These are phyloP conservation scores for Syngnathus rostellatus DNA, from an alignment of 2,797 vertebrate genomes.

Conservation along the genomic window DNA sequence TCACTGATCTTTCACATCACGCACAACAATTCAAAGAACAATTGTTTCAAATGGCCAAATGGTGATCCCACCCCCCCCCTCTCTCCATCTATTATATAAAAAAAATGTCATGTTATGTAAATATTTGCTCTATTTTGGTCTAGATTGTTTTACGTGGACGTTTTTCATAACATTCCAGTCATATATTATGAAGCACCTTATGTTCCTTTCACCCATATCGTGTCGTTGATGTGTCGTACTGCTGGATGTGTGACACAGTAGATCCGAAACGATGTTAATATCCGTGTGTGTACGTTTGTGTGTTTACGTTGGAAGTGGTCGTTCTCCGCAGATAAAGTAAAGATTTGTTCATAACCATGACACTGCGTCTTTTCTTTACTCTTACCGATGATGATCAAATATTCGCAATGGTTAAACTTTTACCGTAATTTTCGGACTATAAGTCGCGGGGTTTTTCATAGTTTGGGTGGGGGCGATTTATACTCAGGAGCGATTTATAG, in stretches of 20 bases:
- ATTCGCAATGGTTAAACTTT: no score
- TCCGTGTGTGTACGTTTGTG: conserved; percentile 12
- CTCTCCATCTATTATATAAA: conserved; percentile 37
- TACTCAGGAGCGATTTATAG: no score
- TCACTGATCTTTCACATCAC: conserved; percentile 81
- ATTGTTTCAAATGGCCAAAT: conserved; percentile 78
- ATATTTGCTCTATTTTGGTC: conserved; percentile 77
- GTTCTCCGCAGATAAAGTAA: conserved; percentile 47
- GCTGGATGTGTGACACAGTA: conserved; percentile 52
- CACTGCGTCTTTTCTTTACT: conserved; percentile 9
- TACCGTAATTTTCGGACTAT: no score
- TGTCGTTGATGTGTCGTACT: conserved; percentile 37
- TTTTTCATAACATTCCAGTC: conserved; percentile 60
- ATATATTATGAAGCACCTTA: conserved; percentile 65
- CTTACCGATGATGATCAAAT: neutral
- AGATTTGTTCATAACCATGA: conserved; percentile 44
- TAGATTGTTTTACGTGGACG: conserved; percentile 75
- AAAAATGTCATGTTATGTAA: conserved; percentile 70
- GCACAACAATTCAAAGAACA: conserved; percentile 86
- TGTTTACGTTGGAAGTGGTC: conserved; percentile 8
- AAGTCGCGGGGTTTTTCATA: no score
- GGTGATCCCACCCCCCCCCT: conserved; percentile 45
- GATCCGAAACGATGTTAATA: conserved; percentile 39
- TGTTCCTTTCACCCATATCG: conserved; percentile 39
- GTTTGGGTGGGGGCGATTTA: no score